Conservation (phyloP, 1,140 invertebrate species). For the Heliconius melpomene region DNA sequence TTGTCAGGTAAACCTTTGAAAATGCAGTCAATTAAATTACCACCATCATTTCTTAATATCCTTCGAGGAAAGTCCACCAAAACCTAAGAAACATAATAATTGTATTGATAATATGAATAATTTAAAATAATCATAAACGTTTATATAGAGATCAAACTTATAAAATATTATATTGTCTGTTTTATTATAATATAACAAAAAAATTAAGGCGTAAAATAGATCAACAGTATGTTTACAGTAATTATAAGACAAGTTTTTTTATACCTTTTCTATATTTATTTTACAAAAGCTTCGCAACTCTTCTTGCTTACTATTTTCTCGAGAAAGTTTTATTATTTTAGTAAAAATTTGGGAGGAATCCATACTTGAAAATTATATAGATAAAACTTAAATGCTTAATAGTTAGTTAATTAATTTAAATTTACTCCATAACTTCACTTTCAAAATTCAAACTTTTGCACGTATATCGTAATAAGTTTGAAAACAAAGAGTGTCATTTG, state of each 20-base stretch:
- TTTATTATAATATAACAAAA: too few species aligned
- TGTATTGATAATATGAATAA: too few species aligned
- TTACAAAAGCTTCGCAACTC: constrained; percentile 60
- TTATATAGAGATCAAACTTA: neutral
- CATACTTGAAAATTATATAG: constrained; percentile 35
- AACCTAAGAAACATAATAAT: constrained; percentile 46
- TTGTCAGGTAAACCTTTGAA: constrained; percentile 60
- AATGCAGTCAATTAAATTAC: constrained; percentile 56
- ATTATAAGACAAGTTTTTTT: neutral
- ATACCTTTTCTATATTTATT: constrained; percentile 24
- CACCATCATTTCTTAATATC: constrained; percentile 58
- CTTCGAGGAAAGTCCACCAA: constrained; percentile 50
- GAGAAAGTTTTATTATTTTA: constrained; percentile 57
- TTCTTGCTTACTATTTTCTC: constrained; percentile 51
- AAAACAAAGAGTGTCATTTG: neutral
- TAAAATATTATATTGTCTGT: neutral
- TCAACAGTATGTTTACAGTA: neutral
- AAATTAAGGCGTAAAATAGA: neutral
- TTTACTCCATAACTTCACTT: too few species aligned
- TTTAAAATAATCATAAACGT: too few species aligned
- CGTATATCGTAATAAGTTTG: too few species aligned
- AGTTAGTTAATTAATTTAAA: too few species aligned
- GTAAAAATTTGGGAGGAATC: constrained; percentile 49
- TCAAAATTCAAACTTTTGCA: too few species aligned
- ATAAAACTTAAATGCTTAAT: neutral